These are phyloP conservation scores for Anastrepha obliqua DNA, from an alignment of 1,140 invertebrate genomes.

Conservation along the genomic window DNA sequence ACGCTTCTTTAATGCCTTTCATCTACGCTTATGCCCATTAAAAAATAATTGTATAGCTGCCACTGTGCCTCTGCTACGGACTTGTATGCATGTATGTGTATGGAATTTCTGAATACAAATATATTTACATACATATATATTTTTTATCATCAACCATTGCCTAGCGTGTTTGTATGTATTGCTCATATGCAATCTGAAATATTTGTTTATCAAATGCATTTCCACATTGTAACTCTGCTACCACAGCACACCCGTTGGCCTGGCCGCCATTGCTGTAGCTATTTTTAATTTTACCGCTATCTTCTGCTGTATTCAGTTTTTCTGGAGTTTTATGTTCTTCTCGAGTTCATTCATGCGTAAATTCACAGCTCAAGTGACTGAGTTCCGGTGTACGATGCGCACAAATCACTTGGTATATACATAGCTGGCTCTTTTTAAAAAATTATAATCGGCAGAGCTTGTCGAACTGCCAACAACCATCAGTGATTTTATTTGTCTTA, in stretches of 20 bases:
- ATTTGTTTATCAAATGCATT: constrained; percentile 35
- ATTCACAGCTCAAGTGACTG: constrained; percentile 48
- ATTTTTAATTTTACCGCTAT: constrained; percentile 51
- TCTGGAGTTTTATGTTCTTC: neutral
- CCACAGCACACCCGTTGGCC: neutral
- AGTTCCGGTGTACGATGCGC: neutral
- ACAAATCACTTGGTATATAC: neutral
- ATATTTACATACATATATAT: neutral
- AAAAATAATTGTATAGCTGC: neutral
- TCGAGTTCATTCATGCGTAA: constrained; percentile 21
- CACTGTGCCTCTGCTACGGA: neutral
- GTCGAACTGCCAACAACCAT: neutral
- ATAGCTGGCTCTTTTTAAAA: neutral
- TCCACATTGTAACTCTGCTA: neutral
- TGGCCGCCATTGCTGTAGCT: neutral
- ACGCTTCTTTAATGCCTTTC: neutral
- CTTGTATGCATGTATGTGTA: neutral
- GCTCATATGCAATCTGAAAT: neutral
- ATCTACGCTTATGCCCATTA: neutral
- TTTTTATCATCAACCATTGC: neutral
- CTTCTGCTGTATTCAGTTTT: neutral
- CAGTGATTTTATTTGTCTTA: no score
- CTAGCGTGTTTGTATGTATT: neutral
- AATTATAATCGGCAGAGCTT: constrained; percentile 21
- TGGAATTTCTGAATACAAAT: neutral